Percentiles rank a stretch among this genome's conserved stretches.
phyloP scores from a whole-genome alignment of 1,140 invertebrate genomes.

The Drosophila truncata region DNA sequence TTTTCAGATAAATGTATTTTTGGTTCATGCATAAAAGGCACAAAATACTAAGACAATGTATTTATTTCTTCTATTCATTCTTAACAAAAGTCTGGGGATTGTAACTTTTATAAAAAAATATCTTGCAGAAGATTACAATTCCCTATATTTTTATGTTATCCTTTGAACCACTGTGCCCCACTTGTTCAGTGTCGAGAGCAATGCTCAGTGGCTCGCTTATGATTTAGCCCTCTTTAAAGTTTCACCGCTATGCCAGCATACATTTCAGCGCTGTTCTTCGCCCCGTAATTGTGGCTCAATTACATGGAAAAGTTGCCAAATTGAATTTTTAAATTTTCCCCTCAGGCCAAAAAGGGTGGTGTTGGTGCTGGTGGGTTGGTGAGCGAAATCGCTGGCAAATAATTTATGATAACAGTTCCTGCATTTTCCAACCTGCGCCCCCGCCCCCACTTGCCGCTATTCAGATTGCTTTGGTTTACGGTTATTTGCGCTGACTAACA shows the following conservation, averaged over 20 bases:
- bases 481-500: constrained; percentile 63
- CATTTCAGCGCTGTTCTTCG: constrained; percentile 45
- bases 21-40: not conserved
- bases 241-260: constrained; percentile 22
- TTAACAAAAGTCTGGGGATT: too few species aligned
- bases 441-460: not conserved
- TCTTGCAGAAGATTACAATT: too few species aligned
- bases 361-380: not conserved
- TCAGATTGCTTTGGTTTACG: constrained; percentile 47
- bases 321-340: constrained; percentile 81
- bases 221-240: constrained; percentile 77
- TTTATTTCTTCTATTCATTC: not conserved
- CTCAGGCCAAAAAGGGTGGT: constrained; percentile 15
- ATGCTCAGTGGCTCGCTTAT: constrained; percentile 76
- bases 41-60: too few species aligned
- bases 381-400: constrained; percentile 58
- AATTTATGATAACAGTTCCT: constrained; percentile 58
- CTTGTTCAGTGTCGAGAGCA: constrained; percentile 11
- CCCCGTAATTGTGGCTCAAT: constrained; percentile 80
- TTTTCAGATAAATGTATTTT: not conserved
- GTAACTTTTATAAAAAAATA: too few species aligned
- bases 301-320: constrained; percentile 83
- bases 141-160: not conserved
- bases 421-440: not conserved
- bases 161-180: constrained; percentile 1